Evolutionary conservation across 2,888 invertebrate genomes (phyloP).

Genomic region (Epiblema foenella): DNA sequence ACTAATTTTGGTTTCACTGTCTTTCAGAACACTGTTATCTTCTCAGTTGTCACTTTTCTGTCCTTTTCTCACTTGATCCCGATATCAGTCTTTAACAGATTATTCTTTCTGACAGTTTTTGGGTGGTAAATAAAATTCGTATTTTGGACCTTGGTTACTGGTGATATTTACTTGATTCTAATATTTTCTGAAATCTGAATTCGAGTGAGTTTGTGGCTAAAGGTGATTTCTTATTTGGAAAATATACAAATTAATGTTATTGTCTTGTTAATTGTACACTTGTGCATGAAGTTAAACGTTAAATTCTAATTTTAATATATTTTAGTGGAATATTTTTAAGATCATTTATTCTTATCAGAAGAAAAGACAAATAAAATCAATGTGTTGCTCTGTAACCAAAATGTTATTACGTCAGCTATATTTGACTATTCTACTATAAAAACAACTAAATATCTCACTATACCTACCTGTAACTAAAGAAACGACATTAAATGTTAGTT

Average conservation of each 20-base stretch:
- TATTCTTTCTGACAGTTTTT: conserved; percentile 28
- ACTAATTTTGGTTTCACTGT: conserved; percentile 8
- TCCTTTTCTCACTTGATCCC: conserved; percentile 49
- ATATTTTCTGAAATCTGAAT: conserved; percentile 31
- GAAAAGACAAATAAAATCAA: too few species aligned
- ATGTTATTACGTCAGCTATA: too few species aligned
- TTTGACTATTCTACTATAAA: too few species aligned
- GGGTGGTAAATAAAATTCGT: conserved; percentile 53
- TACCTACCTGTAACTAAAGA: too few species aligned
- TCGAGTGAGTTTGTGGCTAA: conserved; percentile 34
- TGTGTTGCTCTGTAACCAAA: too few species aligned
- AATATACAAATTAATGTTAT: background rate
- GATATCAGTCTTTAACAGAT: conserved; percentile 50
- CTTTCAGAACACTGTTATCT: background rate
- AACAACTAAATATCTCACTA: too few species aligned
- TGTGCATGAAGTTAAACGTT: too few species aligned
- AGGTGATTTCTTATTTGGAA: conserved; percentile 8
- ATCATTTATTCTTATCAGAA: too few species aligned
- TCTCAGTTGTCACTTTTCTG: conserved; percentile 9
- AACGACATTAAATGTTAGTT: too few species aligned
- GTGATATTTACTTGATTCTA: conserved; percentile 46
- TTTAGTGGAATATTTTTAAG: too few species aligned
- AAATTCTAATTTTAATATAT: too few species aligned
- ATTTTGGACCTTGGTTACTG: conserved; percentile 59
- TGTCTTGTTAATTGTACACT: too few species aligned